phyloP scores from a whole-genome alignment of 2,888 invertebrate species.

The Caenorhabditis uteleia region DNA sequence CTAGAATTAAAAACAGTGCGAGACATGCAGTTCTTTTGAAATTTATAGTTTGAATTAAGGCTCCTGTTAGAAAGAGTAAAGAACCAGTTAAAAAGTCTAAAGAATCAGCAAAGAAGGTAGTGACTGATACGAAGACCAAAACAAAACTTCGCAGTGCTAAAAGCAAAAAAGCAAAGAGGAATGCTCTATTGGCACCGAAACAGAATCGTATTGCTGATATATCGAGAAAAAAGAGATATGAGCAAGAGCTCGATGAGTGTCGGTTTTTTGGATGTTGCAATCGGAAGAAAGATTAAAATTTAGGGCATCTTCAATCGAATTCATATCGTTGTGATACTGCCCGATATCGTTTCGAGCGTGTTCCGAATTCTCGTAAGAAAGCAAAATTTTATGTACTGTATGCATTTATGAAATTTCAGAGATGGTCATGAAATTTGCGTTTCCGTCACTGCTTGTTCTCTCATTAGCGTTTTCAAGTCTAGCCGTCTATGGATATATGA shows the following conservation, averaged over 20 bases:
- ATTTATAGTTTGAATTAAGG: conserved; percentile 1
- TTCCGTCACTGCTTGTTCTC: neutral
- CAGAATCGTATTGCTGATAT: too few species aligned
- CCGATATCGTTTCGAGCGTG: neutral
- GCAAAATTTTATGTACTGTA: too few species aligned
- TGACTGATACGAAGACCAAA: neutral
- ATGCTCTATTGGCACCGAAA: neutral
- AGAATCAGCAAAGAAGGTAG: neutral
- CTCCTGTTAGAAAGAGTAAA: neutral
- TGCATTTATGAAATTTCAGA: neutral
- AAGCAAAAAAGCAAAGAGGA: neutral
- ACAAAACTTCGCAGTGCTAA: neutral
- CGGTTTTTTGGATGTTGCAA: neutral
- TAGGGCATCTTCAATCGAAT: neutral
- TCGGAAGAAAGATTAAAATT: neutral
- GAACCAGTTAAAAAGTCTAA: neutral
- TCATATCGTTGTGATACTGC: conserved; percentile 5
- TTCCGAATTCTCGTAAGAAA: too few species aligned
- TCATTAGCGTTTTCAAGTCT: too few species aligned
- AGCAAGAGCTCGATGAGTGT: conserved; percentile 3
- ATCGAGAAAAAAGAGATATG: neutral
- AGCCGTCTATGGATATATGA: too few species aligned
- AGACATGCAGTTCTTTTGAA: too few species aligned
- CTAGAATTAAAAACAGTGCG: too few species aligned
- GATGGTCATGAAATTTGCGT: neutral